These are phyloP conservation scores for Sander vitreus DNA, from an alignment of 2,113 vertebrate genomes.

Conservation along the genomic window DNA sequence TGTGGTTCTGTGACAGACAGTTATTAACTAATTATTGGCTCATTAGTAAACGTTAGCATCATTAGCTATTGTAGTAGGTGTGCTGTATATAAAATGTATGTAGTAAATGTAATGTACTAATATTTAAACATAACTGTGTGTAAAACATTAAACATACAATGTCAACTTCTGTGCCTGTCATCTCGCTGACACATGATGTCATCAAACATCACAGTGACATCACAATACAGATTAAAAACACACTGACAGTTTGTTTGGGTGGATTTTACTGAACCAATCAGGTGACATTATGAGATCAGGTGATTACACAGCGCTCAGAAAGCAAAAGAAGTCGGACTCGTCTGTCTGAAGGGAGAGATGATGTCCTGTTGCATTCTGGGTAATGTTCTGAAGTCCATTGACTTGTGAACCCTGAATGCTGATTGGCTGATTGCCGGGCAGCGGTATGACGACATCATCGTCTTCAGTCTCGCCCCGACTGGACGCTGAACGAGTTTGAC, in stretches of 20 bases:
- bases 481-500: conserved; percentile 83
- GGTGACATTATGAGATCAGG: conserved; percentile 54
- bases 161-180: not conserved
- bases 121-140: not conserved
- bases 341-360: conserved; percentile 38
- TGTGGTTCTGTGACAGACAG: too few relatives aligned
- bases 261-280: conserved; percentile 73
- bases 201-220: not conserved
- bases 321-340: conserved; percentile 32
- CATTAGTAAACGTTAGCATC: conserved; percentile 14
- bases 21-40: not conserved
- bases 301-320: conserved; percentile 71
- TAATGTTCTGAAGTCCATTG: conserved; percentile 23
- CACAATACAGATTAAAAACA: conserved; percentile 11
- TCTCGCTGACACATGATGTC: conserved; percentile 7
- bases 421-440: conserved; percentile 36
- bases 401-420: conserved; percentile 23
- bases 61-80: not conserved
- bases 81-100: not conserved
- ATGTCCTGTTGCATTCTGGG: conserved; percentile 46
- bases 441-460: conserved; percentile 44
- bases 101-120: not conserved
- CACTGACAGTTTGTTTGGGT: conserved; percentile 53
- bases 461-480: conserved; percentile 80
- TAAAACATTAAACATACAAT: conserved; percentile 16